A percentile compares a stretch with the other conserved stretches of the same genome.
These are phyloP conservation scores for Monochamus alternatus DNA, from an alignment of 2,888 invertebrate genomes.

Conservation along the genomic window DNA sequence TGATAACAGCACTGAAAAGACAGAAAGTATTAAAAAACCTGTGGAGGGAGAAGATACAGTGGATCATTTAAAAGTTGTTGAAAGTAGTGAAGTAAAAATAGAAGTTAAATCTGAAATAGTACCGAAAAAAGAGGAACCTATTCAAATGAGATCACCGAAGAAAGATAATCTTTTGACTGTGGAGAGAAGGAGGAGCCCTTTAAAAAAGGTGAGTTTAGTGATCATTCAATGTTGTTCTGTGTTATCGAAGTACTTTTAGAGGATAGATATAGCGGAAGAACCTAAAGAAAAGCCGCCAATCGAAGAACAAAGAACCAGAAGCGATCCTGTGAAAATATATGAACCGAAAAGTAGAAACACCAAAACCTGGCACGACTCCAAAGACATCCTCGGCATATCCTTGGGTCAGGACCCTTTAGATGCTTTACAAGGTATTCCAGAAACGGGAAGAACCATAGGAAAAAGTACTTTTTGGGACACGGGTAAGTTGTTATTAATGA, in stretches of 20 bases:
- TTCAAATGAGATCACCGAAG: background rate
- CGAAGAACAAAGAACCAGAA: slow-evolving; percentile 35
- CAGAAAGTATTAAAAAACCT: slow-evolving; percentile 5
- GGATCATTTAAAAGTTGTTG: background rate
- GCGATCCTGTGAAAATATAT: slow-evolving; percentile 70
- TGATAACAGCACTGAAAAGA: background rate
- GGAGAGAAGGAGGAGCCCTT: slow-evolving; percentile 6
- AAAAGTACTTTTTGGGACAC: slow-evolving; percentile 53
- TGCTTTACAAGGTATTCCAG: slow-evolving; percentile 72
- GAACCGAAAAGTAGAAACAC: slow-evolving; percentile 62
- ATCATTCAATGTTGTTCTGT: background rate
- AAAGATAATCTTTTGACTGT: slow-evolving; percentile 19
- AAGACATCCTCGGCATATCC: slow-evolving; percentile 75
- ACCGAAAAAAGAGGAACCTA: slow-evolving; percentile 2
- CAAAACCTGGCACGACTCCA: slow-evolving; percentile 76
- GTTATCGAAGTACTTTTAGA: slow-evolving; percentile 28
- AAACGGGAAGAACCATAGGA: slow-evolving; percentile 57
- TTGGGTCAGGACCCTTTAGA: slow-evolving; percentile 76
- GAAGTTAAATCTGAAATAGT: slow-evolving; percentile 9
- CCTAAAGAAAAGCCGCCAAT: slow-evolving; percentile 35
- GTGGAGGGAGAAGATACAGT: background rate
- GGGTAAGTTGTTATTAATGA: slow-evolving; percentile 30
- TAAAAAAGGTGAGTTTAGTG: slow-evolving; percentile 18
- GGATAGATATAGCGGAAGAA: slow-evolving; percentile 45
- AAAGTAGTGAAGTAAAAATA: slow-evolving; percentile 12